Conservation (phyloP, 2,888 invertebrate genomes). For the Drosophila nigritarsus region DNA sequence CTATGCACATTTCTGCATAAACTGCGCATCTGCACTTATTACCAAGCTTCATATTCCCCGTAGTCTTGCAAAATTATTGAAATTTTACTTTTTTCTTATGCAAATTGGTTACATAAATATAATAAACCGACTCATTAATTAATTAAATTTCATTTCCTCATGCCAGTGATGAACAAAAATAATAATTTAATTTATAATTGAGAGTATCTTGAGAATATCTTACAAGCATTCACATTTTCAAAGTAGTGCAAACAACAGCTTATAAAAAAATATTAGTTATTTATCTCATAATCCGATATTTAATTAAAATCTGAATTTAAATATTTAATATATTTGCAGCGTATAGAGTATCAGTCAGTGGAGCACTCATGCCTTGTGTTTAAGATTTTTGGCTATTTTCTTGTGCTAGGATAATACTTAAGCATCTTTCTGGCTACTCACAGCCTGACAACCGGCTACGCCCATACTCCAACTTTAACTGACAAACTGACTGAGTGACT, state of each 20-base stretch:
- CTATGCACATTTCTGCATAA: conserved; percentile 67
- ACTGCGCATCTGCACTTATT: conserved; percentile 58
- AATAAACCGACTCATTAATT: neutral
- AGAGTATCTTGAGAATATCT: neutral
- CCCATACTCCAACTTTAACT: conserved; percentile 30
- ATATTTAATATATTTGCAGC: neutral
- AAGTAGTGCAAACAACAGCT: neutral
- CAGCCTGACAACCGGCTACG: conserved; percentile 21
- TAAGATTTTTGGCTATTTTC: conserved; percentile 20
- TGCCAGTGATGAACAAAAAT: neutral
- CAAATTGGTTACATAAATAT: neutral
- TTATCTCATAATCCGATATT: neutral
- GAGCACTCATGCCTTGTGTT: neutral
- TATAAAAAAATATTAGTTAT: neutral
- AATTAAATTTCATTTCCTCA: neutral
- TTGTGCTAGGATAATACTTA: conserved; percentile 25
- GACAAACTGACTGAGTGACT: conserved; percentile 47
- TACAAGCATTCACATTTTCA: neutral
- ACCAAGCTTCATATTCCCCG: conserved; percentile 25
- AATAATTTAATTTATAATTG: neutral
- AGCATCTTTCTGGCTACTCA: conserved; percentile 29
- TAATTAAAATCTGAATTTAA: neutral
- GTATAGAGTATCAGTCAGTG: neutral
- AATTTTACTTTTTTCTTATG: neutral
- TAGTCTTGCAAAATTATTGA: neutral